phyloP scores from a whole-genome alignment of 1,140 invertebrate species.

The Pseudomyrmex concolor region DNA sequence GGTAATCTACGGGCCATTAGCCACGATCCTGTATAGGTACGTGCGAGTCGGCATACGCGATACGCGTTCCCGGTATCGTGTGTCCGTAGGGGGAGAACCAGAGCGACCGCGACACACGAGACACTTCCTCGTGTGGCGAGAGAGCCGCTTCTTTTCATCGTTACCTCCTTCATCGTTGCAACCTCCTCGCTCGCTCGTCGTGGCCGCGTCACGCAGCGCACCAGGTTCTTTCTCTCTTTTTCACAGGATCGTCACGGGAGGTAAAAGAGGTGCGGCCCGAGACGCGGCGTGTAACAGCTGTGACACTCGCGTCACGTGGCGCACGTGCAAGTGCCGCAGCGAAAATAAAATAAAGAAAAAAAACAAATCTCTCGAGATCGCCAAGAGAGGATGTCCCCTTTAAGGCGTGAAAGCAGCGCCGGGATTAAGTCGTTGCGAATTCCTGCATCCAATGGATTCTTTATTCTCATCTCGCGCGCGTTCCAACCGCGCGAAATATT shows the following conservation, averaged over 20 bases:
- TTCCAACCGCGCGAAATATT: neutral
- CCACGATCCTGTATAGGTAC: slow-evolving; percentile 71
- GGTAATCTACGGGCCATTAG: slow-evolving; percentile 83
- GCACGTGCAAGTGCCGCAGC: slow-evolving; percentile 70
- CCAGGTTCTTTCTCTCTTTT: slow-evolving; percentile 15
- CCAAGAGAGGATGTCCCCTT: slow-evolving; percentile 12
- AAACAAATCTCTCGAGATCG: neutral
- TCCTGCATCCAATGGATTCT: neutral
- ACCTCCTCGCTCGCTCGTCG: neutral
- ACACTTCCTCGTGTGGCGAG: slow-evolving; percentile 75
- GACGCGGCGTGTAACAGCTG: slow-evolving; percentile 74
- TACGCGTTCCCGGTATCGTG: slow-evolving; percentile 81
- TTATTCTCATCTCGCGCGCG: slow-evolving; percentile 1
- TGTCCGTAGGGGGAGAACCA: slow-evolving; percentile 74
- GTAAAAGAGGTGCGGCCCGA: slow-evolving; percentile 11
- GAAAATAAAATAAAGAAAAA: slow-evolving; percentile 31
- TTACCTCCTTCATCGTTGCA: slow-evolving; percentile 37
- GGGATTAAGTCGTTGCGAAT: slow-evolving; percentile 30
- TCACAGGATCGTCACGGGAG: slow-evolving; percentile 20
- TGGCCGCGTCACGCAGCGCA: slow-evolving; percentile 28
- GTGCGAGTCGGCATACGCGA: slow-evolving; percentile 77
- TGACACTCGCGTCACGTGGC: slow-evolving; percentile 67
- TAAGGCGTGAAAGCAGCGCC: slow-evolving; percentile 40
- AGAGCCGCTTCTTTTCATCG: slow-evolving; percentile 72
- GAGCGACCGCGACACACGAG: slow-evolving; percentile 81